Evolutionary conservation across 2,888 invertebrate genomes (phyloP).

Genomic region (Cosmorhoe ocellata): DNA sequence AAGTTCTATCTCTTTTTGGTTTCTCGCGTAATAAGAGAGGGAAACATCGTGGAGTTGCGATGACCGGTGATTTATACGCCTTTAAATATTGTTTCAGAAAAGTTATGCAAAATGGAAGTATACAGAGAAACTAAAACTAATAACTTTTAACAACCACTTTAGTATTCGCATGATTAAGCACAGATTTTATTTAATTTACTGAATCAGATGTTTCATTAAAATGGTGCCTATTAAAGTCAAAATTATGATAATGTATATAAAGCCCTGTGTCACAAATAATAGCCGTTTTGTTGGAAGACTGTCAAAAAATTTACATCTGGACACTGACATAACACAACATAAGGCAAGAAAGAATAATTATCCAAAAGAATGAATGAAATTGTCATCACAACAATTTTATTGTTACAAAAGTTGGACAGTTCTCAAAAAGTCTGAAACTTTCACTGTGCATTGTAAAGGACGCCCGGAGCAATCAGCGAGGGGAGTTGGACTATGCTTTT

Average conservation of each 20-base stretch:
- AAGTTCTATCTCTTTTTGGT: slow-evolving; percentile 30
- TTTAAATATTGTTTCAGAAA: slow-evolving; percentile 24
- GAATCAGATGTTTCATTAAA: neutral
- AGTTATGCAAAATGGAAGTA: slow-evolving; percentile 11
- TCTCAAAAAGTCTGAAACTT: slow-evolving; percentile 25
- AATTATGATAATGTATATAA: too few relatives aligned
- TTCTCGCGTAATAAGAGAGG: slow-evolving; percentile 23
- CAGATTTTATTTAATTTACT: neutral
- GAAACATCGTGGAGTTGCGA: slow-evolving; percentile 19
- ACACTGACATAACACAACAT: too few relatives aligned
- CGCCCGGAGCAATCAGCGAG: slow-evolving; percentile 57
- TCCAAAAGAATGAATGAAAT: neutral
- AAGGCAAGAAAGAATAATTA: neutral
- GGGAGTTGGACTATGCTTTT: slow-evolving; percentile 21
- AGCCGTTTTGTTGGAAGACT: too few relatives aligned
- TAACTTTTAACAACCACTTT: slow-evolving; percentile 21
- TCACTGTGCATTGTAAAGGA: slow-evolving; percentile 31
- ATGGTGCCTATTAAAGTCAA: too few relatives aligned
- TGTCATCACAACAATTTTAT: neutral
- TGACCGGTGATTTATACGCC: slow-evolving; percentile 24
- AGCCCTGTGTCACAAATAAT: too few relatives aligned
- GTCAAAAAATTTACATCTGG: too few relatives aligned
- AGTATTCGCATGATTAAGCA: slow-evolving; percentile 10
- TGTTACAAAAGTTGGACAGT: slow-evolving; percentile 21
- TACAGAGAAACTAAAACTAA: slow-evolving; percentile 5